Evolutionary conservation across 2,888 invertebrate genomes (phyloP), one percentile per base, ranked within the genome.

Genomic region (Dioctria linearis): DNA sequence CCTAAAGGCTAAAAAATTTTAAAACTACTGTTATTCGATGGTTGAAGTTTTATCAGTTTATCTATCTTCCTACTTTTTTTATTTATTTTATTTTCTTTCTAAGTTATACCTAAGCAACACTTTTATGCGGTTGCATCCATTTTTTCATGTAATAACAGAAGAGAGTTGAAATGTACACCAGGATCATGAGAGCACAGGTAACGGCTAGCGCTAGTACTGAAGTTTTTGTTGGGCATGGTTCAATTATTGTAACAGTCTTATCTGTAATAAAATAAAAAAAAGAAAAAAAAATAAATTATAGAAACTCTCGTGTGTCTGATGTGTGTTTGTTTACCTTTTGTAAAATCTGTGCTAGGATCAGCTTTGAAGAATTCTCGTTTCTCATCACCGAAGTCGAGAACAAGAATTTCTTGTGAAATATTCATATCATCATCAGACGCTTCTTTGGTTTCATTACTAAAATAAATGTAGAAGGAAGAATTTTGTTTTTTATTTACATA

Each of bases 141-240:
- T 96, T 96, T 88, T 95, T 95, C 94, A 96, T 96, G 91, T 95
- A 96, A 90, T 96, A 96, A 89, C 95, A 96, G 91, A 96, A 96
- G 86, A 97, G 92, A 76, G 96, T 97, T 85, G 96, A 96, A 86
- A 97, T 94, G 90, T 97, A 97, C 80, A 97, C 92, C 80, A 97
- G 92, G 78, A 97, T 93, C 86, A 98, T 91, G 82, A 97, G 92
- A 81, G 96, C 96, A 88, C 97, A 97, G 79, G 97, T 96, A 43
- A 97, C 96, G 82, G 96, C 96, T 82, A 98, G 90, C 51, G 96
- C 94, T 85, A 97, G 90, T n/a, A 98, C 95, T 5, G 97, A 97
- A 42, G 95, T 94, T 89, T 96, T 96, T 86, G 96, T 96, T 69
- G 97, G 97, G 87, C 97, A 97, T 11, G 96, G 96, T 88, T 96